Base-by-base conservation (phyloP, 2,797 vertebrate genomes). In the Onychomys leucogaster region DNA sequence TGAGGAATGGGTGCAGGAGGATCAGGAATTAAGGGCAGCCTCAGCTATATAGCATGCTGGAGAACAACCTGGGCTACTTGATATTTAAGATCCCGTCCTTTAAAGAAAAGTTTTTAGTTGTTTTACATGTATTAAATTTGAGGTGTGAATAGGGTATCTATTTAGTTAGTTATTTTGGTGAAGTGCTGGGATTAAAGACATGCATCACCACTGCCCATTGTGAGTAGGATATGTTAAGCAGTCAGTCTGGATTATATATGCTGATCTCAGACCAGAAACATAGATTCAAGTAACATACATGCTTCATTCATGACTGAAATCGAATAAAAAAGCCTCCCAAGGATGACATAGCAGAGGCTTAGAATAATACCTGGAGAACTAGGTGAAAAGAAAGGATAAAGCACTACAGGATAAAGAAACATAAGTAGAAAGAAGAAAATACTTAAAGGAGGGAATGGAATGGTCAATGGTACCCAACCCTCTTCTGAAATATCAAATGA, bases 401-500 rank as follows among this genome's bases (percentile, higher is more conserved):
- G 19, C 46, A 63, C 43, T 77, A 37, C 23, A 92, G 13, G 55
- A 89, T 76, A 61, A 84, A 78, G 57, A 46, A 95, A 93, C 87
- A 88, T 9, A 82, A 82, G 43, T 4, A 65, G 55, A 90, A 89
- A 83, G 63, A 94, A 90, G 55, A 71, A 29, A 89, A 21, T 25
- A 6, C n/a, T 84, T 93, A 43, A 93, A 93, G 34, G 63, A 91
- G 57, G 73, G 32, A 80, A 25, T 11, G 73, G 32, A 80, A 25
- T 11, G 34, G 76, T 2, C 46, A 29, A 52, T 17, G 14, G 4
- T 73, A 49, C 6, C 80, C 43, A 67, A 78, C 6, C 77, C n/a
- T 57, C 12, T 63, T 49, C 49, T 59, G 12, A 94, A 59, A 91
- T 75, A 89, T 78, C 91, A 84, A 63, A 88, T 27, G 49, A 94